Conservation (phyloP, 2,113 vertebrate species). For the Lepisosteus osseus region DNA sequence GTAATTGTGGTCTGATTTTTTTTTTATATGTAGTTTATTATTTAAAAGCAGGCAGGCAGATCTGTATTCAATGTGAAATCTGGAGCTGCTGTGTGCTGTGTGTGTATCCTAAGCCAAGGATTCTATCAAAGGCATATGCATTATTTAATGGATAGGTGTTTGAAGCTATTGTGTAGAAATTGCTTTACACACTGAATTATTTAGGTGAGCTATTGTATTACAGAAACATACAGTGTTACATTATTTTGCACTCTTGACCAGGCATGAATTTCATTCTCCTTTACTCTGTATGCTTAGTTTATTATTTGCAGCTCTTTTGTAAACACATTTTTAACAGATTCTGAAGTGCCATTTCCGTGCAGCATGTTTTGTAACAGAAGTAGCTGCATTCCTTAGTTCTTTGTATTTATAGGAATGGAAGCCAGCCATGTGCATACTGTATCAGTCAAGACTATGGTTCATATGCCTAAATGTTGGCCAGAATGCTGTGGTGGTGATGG, state of each 20-base stretch:
- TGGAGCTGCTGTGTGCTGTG: background rate
- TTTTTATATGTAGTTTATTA: background rate
- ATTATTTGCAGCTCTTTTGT: no score
- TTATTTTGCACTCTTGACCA: background rate
- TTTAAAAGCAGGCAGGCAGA: background rate
- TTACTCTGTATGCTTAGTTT: no score
- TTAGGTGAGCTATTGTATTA: background rate
- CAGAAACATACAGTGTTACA: background rate
- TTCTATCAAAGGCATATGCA: background rate
- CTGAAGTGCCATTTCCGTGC: no score
- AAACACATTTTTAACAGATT: no score
- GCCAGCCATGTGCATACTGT: no score
- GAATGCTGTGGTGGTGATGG: no score
- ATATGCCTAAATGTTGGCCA: no score
- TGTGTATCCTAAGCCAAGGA: background rate
- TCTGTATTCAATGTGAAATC: background rate
- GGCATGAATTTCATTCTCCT: background rate
- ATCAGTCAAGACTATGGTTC: no score
- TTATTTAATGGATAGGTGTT: background rate
- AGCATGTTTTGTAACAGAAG: no score
- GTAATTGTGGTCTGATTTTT: no score
- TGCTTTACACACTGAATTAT: background rate
- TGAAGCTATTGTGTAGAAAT: slow-evolving; percentile 2
- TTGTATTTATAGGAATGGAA: no score
- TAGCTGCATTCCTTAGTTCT: no score